Base-by-base conservation (phyloP, 2,888 invertebrate genomes). In the Lasioglossum oenotherae region DNA sequence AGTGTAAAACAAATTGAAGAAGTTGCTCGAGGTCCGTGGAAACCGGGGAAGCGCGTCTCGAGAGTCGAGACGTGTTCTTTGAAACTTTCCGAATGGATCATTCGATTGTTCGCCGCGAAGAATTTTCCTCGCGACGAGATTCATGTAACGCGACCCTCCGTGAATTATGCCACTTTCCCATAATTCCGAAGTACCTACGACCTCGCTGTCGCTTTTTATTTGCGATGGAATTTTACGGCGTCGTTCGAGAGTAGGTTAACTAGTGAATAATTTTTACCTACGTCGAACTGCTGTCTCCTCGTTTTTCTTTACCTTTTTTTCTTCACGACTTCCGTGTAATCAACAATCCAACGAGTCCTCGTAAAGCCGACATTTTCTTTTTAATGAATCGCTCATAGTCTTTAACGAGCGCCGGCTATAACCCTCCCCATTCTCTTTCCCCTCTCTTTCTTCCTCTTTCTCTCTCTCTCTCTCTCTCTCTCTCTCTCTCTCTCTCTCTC, bases 1-100 rank as follows among this genome's bases (percentile, higher is more conserved):
- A 44, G 71, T 57, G 23, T 38, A 77, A 77, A 77, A 69, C 35
- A 67, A 67, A 67, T 35, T 67, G 35, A 35, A 6, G 31, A 67
- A 67, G 35, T 67, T 67, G 16, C 19, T 12, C 14, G 27, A 5
- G 27, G 14, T 14, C 60, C 35, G 67, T 16, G 31, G 35, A 64
- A 16, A 64, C 27, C 27, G 64, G 2, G 27, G 6, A 64, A 64
- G 64, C 67, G 35, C 31, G 31, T 31, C 19, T 19, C 6, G 5
- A 60, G 35, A 35, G 8, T 19, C 6, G 5, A 60, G 35, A 35
- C 67, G 19, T 35, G 64, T 64, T 35, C 31, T 35, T 0, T 14
- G 16, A 67, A 67, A 67, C 67, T 67, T 67, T 67, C 8, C 67
- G 35, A 35, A 67, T 19, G 67, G 67, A 35, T 35, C 35, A 35